Evolutionary conservation across 2,797 vertebrate genomes (phyloP).

Genomic region (Borostomias antarcticus): DNA sequence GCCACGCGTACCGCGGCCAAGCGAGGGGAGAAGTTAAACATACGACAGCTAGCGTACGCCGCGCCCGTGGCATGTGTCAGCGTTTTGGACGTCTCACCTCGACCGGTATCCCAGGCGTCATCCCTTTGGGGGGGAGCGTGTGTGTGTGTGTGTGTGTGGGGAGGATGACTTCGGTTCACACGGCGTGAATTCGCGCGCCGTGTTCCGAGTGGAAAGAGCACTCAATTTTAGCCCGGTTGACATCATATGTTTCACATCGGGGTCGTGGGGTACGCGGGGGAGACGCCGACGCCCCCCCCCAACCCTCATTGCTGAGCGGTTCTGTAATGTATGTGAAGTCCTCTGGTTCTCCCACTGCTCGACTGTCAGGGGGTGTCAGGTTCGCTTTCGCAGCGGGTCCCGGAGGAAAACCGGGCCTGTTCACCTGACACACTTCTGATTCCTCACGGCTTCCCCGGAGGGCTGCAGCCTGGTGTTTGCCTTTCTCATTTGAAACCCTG

Average conservation of each 20-base stretch:
- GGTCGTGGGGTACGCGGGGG: slow-evolving; percentile 22
- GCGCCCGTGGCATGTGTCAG: too few relatives aligned
- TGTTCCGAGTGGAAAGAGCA: slow-evolving; percentile 22
- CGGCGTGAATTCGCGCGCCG: background rate
- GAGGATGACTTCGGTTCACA: too few relatives aligned
- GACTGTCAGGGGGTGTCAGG: slow-evolving; percentile 52
- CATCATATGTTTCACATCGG: slow-evolving; percentile 50
- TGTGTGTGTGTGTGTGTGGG: too few relatives aligned
- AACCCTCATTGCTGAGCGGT: slow-evolving; percentile 24
- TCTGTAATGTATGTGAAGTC: slow-evolving; percentile 17
- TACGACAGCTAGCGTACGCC: too few relatives aligned
- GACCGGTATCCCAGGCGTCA: too few relatives aligned
- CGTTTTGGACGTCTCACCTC: too few relatives aligned
- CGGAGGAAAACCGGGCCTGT: slow-evolving; percentile 40
- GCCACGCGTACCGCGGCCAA: too few relatives aligned
- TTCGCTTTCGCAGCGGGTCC: slow-evolving; percentile 53
- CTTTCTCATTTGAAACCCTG: slow-evolving; percentile 57
- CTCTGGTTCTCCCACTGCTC: background rate
- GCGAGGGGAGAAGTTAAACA: too few relatives aligned
- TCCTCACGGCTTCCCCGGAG: slow-evolving; percentile 44
- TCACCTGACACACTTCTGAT: slow-evolving; percentile 67
- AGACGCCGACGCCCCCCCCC: slow-evolving; percentile 25
- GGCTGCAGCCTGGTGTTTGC: slow-evolving; percentile 42
- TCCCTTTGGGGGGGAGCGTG: too few relatives aligned
- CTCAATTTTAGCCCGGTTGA: slow-evolving; percentile 45